A percentile compares a stretch with the other conserved stretches of the same genome.
phyloP scores from a whole-genome alignment of 2,797 vertebrate species.

The Antennarius maculatus region DNA sequence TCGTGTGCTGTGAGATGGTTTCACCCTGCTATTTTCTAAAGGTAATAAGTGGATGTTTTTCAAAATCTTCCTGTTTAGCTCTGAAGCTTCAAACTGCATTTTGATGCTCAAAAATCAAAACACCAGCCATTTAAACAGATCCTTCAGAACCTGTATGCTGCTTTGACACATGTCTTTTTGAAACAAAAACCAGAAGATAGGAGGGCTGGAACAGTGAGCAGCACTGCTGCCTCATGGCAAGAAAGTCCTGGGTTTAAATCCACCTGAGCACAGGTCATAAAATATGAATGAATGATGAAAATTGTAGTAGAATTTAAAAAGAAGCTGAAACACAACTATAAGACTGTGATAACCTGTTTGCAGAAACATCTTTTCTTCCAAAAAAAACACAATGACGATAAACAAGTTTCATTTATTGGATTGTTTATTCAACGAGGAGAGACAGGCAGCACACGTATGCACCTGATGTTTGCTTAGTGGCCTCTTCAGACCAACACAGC shows the following conservation, averaged over 20 bases:
- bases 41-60: neutral
- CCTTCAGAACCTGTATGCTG: neutral
- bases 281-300: neutral
- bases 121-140: neutral
- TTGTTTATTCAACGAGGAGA: constrained; percentile 55
- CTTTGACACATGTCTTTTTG: neutral
- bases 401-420: constrained; percentile 38
- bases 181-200: too few relatives aligned
- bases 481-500: constrained; percentile 44
- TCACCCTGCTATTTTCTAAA: neutral
- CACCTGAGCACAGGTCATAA: too few relatives aligned
- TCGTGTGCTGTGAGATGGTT: constrained; percentile 7
- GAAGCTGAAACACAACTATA: neutral
- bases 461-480: constrained; percentile 58
- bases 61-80: neutral
- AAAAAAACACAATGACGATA: constrained; percentile 4
- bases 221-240: too few relatives aligned
- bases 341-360: constrained; percentile 1
- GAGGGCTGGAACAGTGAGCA: too few relatives aligned
- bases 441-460: constrained; percentile 50
- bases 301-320: neutral
- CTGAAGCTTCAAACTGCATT: neutral
- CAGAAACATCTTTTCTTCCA: constrained; percentile 5
- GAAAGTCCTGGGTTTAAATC: too few relatives aligned
- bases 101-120: neutral